Evolutionary conservation across 2,888 invertebrate genomes (phyloP), one percentile per base, ranked within the genome.

Genomic region (Andrena trimmerana): DNA sequence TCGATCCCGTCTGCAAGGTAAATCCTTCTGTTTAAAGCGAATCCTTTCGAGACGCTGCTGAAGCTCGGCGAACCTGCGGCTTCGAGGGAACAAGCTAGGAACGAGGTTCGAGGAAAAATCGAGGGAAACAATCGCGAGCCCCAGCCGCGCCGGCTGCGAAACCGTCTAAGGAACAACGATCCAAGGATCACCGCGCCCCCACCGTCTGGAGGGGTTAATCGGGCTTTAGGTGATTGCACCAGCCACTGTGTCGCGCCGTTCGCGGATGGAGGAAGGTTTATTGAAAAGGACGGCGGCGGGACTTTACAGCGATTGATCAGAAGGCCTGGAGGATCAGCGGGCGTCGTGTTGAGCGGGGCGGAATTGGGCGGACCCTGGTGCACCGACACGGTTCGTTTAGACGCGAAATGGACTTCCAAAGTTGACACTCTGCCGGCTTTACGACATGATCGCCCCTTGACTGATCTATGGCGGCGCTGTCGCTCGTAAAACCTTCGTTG

Each of bases 11-110:
- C 80, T 75, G 77, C 77, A 70, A 85, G 82, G 79, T 87, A 86
- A 87, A 90, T 88, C 88, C 84, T 82, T 77, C 84, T 85, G 83
- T 87, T 88, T 89, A 85, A 85, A 84, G 57, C 83, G 69, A 81
- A 81, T 76, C 73, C 85, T 60, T 70, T 68, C 62, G 81, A 73
- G 74, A 62, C 66, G 59, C 48, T 63, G 31, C 74, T 1, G 62
- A 67, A 50, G 31, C 50, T 24, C 67, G 63, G 50, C 62, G 74
- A 80, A 76, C 60, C 78, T 57, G 83, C 63, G 71, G 65, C 50
- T 16, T 54, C 36, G 69, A 16, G n/a, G 52, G 36, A 77, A 57
- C 57, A 73, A 52, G 24, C 59, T 36, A 8, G 33, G 66, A 33
- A 36, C 42, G 16, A 63, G 42, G 57, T 7, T 6, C 31, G 29